Evolutionary conservation across 2,797 vertebrate species (phyloP).

Genomic region (Aplochiton taeniatus): DNA sequence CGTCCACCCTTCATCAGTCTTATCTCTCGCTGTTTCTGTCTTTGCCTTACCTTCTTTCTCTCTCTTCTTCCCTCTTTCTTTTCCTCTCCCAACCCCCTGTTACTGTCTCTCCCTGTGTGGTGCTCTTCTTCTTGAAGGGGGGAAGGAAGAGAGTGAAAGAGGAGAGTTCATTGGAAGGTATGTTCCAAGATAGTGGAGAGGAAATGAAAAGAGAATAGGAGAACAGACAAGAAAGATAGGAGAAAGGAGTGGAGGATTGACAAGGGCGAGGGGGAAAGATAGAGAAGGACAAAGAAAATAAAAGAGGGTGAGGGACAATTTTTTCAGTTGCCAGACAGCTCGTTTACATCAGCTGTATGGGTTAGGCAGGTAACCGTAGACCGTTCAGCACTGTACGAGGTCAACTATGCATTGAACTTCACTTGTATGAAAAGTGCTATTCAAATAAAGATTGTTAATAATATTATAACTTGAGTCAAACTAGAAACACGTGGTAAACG

Average conservation of each 20-base stretch:
- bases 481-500: too few species aligned
- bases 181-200: too few species aligned
- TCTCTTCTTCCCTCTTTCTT: not conserved
- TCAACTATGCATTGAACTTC: too few species aligned
- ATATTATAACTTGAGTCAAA: too few species aligned
- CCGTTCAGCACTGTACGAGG: too few species aligned
- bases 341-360: too few species aligned
- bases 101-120: too few species aligned
- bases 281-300: not conserved
- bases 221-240: not conserved
- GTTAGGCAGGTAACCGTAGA: too few species aligned
- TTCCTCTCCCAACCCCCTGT: not conserved
- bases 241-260: not conserved
- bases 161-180: too few species aligned
- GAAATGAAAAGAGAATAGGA: not conserved
- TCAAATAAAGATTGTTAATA: too few species aligned
- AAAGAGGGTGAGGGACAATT: slow-evolving; percentile 5
- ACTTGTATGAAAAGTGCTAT: too few species aligned
- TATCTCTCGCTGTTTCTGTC: not conserved
- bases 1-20: not conserved
- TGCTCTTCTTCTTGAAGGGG: not conserved
- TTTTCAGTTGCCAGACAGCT: too few species aligned
- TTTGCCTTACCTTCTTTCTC: not conserved
- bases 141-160: not conserved
- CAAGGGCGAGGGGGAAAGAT: not conserved